These are phyloP conservation scores for Periphyllus acericola DNA, from an alignment of 2,888 invertebrate species.

Conservation along the genomic window DNA sequence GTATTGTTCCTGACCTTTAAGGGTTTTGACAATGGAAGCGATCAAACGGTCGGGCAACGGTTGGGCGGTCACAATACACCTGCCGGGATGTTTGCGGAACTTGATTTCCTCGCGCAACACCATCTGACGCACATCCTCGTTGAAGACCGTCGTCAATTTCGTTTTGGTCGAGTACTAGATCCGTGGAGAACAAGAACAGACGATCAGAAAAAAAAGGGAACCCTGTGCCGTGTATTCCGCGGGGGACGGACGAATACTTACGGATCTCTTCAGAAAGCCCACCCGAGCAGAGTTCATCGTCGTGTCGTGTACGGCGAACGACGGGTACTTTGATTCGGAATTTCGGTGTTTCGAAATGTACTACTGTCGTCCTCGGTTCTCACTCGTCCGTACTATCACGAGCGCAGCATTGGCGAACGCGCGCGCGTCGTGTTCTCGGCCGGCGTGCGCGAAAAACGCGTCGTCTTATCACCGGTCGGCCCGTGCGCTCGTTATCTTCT, in stretches of 20 bases:
- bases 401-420: too few relatives aligned
- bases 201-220: neutral
- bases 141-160: slow-evolving; percentile 63
- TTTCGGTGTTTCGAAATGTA: neutral
- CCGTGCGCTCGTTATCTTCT: neutral
- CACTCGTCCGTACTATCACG: neutral
- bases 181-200: neutral
- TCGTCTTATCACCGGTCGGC: too few relatives aligned
- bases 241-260: neutral
- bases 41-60: slow-evolving; percentile 73
- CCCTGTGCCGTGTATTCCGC: neutral
- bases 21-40: slow-evolving; percentile 71
- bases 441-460: too few relatives aligned
- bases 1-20: slow-evolving; percentile 68
- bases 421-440: too few relatives aligned
- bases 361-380: neutral
- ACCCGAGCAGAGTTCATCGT: neutral
- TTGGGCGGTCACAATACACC: slow-evolving; percentile 69
- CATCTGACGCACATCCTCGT: slow-evolving; percentile 60
- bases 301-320: neutral
- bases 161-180: slow-evolving; percentile 40
- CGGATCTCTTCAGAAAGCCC: slow-evolving; percentile 14
- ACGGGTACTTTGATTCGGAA: neutral
- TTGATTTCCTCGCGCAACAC: slow-evolving; percentile 68
- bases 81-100: slow-evolving; percentile 80